Percentiles rank a stretch among this genome's conserved stretches.
These are phyloP conservation scores for Rhysida immarginata DNA, from an alignment of 1,140 invertebrate species.

Conservation along the genomic window DNA sequence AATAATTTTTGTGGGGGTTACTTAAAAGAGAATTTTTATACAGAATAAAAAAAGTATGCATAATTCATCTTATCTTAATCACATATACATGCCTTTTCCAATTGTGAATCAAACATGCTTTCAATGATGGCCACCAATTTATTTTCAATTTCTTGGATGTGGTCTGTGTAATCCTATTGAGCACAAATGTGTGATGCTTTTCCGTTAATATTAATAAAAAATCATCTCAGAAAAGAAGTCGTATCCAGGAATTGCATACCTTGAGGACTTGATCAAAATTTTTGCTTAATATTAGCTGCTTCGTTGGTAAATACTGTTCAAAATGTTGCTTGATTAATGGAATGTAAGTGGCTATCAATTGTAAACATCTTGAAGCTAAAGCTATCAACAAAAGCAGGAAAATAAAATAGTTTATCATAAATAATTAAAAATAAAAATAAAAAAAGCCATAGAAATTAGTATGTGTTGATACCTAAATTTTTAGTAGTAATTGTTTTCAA, in stretches of 20 bases:
- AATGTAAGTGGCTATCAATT: constrained; percentile 41
- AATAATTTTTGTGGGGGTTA: no score
- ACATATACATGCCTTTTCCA: constrained; percentile 38
- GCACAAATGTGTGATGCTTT: background rate
- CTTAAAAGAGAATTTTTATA: no score
- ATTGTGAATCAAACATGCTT: constrained; percentile 56
- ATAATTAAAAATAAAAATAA: constrained; percentile 5
- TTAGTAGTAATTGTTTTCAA: constrained; percentile 92
- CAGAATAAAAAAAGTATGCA: no score
- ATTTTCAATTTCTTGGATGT: constrained; percentile 76
- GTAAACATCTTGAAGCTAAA: constrained; percentile 69
- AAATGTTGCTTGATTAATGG: constrained; percentile 36
- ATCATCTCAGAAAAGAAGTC: background rate
- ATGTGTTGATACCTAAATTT: constrained; percentile 44
- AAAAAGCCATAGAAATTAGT: background rate
- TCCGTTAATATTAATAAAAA: background rate
- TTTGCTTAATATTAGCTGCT: constrained; percentile 31
- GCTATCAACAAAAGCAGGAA: constrained; percentile 34
- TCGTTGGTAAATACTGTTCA: constrained; percentile 26
- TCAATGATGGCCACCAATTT: constrained; percentile 83
- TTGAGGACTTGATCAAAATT: constrained; percentile 37
- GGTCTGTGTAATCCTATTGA: constrained; percentile 59
- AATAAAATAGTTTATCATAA: background rate
- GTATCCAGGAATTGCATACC: constrained; percentile 20
- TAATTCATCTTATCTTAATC: no score